Evolutionary conservation across 2,797 vertebrate species (phyloP).

Genomic region (Selene dorsalis): DNA sequence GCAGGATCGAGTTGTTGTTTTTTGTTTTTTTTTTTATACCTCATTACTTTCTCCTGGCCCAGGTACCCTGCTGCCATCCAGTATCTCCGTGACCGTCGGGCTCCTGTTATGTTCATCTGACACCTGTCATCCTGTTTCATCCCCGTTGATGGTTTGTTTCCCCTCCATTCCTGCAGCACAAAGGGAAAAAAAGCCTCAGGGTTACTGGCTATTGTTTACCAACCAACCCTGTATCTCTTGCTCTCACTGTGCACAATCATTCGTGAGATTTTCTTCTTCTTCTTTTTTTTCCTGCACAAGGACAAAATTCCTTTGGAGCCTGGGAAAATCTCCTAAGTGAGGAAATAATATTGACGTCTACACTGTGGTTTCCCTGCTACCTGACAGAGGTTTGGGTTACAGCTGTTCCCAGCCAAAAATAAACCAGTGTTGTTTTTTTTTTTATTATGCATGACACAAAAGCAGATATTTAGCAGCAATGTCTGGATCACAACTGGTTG

Average conservation of each 20-base stretch:
- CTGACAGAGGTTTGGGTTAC: slow-evolving; percentile 16
- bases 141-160: slow-evolving; percentile 60
- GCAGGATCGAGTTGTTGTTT: slow-evolving; percentile 18
- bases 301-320: slow-evolving; percentile 72
- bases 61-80: slow-evolving; percentile 23
- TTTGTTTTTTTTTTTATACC: background rate
- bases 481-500: background rate
- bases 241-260: slow-evolving; percentile 27
- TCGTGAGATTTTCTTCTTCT: slow-evolving; percentile 28
- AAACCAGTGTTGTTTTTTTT: slow-evolving; percentile 24
- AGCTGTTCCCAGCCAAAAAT: background rate
- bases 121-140: slow-evolving; percentile 78
- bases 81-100: slow-evolving; percentile 51
- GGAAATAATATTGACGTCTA: slow-evolving; percentile 70
- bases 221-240: slow-evolving; percentile 68
- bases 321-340: slow-evolving; percentile 72
- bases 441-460: slow-evolving; percentile 1
- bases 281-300: slow-evolving; percentile 25
- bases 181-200: slow-evolving; percentile 65
- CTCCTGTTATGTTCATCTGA: slow-evolving; percentile 65
- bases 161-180: slow-evolving; percentile 55
- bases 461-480: slow-evolving; percentile 10
- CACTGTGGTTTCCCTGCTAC: slow-evolving; percentile 27
- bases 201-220: slow-evolving; percentile 74
- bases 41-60: slow-evolving; percentile 23